Evolutionary conservation across 1,140 invertebrate species (phyloP), one percentile per base, ranked within the genome.

Genomic region (Diachasma alloeum): DNA sequence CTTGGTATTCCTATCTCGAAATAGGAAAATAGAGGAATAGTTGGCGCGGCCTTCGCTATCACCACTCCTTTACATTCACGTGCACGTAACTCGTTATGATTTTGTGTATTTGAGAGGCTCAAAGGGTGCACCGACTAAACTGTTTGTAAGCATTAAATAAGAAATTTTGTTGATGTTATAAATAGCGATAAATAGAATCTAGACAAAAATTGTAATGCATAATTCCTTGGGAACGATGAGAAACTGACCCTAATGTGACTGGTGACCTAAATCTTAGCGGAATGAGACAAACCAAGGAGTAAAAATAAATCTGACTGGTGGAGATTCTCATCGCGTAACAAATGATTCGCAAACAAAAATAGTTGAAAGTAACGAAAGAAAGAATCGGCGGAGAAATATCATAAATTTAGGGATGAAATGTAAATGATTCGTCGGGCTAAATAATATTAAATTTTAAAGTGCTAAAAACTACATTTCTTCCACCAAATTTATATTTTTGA

Each of bases 241-340:
- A 26, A 75, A 70, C 46, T 75, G 72, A 48, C 77, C 77, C 68
- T 78, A 74, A 78, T 78, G 72, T 22, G 72, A 69, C 17, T 67
- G 19, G 15, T 78, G 72, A 74, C 72, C 77, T 37, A 46, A 71
- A 78, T 78, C 13, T 17, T 71, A 37, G 11, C 19, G 44, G 44
- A 44, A 72, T 37, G 39, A 75, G 22, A 74, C 24, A 48, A 59
- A 70, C 46, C 11, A 24, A 26, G 59, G 24, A 39, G 36, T 75
- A 75, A 53, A 56, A 53, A 69, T 72, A 72, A 13, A 68, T 37
- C 15, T 9, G 24, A 39, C 26, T 68, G 36, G 24, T 68, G 36
- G n/a, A 68, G 36, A 68, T 17, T 37, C 26, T 37, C 66, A 37
- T 68, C 26, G 36, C 66, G 36, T 68, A 68, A 39, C 66, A 39